Percentiles rank a stretch among this genome's conserved stretches.
Evolutionary conservation across 2,113 vertebrate species (phyloP).

Genomic region (Zingel zingel): DNA sequence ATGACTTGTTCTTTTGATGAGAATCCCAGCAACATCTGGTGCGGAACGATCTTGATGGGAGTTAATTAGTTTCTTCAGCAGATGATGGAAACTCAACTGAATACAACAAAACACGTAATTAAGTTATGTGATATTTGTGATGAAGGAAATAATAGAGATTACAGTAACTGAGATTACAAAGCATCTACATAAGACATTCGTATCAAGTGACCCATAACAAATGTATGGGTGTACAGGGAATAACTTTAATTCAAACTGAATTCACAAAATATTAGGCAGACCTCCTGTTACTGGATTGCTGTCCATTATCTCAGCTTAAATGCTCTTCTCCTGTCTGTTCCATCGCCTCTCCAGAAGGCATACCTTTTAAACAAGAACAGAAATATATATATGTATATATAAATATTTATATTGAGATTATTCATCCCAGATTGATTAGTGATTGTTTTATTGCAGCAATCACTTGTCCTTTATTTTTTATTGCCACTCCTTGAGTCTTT

Average conservation of each 20-base stretch:
- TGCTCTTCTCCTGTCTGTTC: neutral
- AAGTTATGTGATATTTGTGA: neutral
- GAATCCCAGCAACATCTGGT: neutral
- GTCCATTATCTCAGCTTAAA: neutral
- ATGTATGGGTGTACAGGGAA: neutral
- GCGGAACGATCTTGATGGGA: fast-evolving
- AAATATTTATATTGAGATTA: neutral
- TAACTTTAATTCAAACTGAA: neutral
- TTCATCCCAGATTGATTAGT: no score
- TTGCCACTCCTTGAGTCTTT: neutral
- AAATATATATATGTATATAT: no score
- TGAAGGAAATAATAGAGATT: neutral
- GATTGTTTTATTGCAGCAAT: neutral
- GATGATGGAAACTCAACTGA: neutral
- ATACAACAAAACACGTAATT: neutral
- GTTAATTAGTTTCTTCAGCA: neutral
- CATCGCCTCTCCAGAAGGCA: neutral
- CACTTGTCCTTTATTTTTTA: neutral
- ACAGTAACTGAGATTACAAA: neutral
- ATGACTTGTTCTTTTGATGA: neutral
- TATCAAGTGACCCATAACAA: neutral
- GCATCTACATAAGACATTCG: neutral
- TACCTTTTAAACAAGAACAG: no score
- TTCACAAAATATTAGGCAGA: neutral
- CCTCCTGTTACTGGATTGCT: neutral